A percentile compares a stretch with the other conserved stretches of the same genome.
Conservation (phyloP, 2,888 invertebrate genomes). For the Neria commutata region DNA sequence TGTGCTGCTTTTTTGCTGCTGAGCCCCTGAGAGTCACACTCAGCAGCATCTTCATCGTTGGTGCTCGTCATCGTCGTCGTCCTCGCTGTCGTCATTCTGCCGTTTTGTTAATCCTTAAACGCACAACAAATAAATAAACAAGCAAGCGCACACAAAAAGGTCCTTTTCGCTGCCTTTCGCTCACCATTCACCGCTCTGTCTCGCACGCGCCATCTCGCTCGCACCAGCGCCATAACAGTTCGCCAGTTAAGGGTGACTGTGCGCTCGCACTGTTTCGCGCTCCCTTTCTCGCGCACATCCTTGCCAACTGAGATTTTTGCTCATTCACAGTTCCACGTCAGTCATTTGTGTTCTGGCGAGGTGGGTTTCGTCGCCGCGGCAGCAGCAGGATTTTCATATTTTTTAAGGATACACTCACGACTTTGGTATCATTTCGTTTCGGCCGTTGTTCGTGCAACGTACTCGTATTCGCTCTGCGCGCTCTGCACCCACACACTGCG, state of each 20-base stretch:
- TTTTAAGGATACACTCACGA: constrained; percentile 48
- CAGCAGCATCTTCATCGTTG: constrained; percentile 20
- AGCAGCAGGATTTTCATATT: constrained; percentile 45
- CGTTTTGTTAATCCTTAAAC: constrained; percentile 29
- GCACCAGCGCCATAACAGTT: background rate
- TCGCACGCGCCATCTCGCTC: background rate
- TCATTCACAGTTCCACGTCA: constrained; percentile 37
- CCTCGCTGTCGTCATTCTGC: constrained; percentile 7
- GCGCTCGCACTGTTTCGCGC: background rate
- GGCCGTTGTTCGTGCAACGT: constrained; percentile 53
- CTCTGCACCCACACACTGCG: constrained; percentile 12
- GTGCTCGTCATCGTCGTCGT: constrained; percentile 9
- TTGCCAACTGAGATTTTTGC: constrained; percentile 31
- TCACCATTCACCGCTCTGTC: background rate
- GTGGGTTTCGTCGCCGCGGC: constrained; percentile 11
- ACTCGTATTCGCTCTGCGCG: constrained; percentile 26
- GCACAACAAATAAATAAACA: constrained; percentile 29
- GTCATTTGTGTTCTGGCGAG: constrained; percentile 19
- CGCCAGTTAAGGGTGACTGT: constrained; percentile 29
- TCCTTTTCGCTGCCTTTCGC: constrained; percentile 18
- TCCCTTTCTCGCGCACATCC: constrained; percentile 15
- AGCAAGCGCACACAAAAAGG: constrained; percentile 12
- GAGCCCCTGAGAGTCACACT: too few species aligned
- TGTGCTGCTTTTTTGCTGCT: constrained; percentile 28
- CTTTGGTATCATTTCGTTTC: constrained; percentile 56